A percentile compares a stretch with the other conserved stretches of the same genome.
These are phyloP conservation scores for Phthorimaea operculella DNA, from an alignment of 1,140 invertebrate species.

Conservation along the genomic window DNA sequence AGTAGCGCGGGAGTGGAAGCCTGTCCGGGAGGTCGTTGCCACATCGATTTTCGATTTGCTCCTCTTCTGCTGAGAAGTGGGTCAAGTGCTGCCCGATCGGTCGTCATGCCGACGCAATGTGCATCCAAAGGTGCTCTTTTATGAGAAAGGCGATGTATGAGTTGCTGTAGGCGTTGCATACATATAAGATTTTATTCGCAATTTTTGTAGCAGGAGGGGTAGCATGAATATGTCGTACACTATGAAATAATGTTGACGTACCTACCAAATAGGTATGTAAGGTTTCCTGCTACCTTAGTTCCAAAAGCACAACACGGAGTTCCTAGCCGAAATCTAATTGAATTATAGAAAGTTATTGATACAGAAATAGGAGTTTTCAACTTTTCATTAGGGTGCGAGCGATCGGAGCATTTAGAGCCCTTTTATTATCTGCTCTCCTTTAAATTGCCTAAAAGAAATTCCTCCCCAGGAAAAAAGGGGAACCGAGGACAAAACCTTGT, in stretches of 20 bases:
- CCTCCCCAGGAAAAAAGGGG: slow-evolving; percentile 52
- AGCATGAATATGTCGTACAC: no score
- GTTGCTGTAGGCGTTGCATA: no score
- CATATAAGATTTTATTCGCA: no score
- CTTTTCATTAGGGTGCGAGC: slow-evolving; percentile 65
- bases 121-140: no score
- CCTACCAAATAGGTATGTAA: no score
- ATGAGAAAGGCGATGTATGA: no score
- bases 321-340: no score
- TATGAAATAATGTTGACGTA: no score
- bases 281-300: no score
- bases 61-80: slow-evolving; percentile 41
- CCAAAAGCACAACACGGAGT: no score
- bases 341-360: slow-evolving; percentile 44
- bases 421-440: slow-evolving; percentile 69
- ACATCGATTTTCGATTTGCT: slow-evolving; percentile 64
- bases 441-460: slow-evolving; percentile 69
- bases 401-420: slow-evolving; percentile 66
- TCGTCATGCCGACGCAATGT: no score
- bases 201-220: no score
- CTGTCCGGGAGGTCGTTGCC: slow-evolving; percentile 46
- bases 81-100: slow-evolving; percentile 47
- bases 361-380: slow-evolving; percentile 59
- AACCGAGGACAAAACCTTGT: slow-evolving; percentile 55
- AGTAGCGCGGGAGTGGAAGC: slow-evolving; percentile 43